These are phyloP conservation scores for Mustelus asterias DNA, from an alignment of 2,113 vertebrate genomes.

Conservation along the genomic window DNA sequence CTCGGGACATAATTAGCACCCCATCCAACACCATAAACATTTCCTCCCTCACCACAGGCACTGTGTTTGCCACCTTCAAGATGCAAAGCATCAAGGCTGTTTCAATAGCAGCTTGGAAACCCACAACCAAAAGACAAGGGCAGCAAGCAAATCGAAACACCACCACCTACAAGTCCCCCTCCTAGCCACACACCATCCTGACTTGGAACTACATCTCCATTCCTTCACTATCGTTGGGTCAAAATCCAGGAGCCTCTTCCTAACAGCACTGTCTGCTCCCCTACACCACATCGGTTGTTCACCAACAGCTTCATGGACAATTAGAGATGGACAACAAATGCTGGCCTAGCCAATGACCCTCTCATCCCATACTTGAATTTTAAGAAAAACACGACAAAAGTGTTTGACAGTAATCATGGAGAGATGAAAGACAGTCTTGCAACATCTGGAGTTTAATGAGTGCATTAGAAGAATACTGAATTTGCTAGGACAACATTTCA, in stretches of 20 bases:
- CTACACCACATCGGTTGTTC: background rate
- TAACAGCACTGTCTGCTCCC: background rate
- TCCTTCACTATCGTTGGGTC: background rate
- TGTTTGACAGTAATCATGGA: background rate
- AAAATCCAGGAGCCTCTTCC: background rate
- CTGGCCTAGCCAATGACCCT: background rate
- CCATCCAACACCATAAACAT: background rate
- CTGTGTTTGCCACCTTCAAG: background rate
- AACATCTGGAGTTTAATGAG: background rate
- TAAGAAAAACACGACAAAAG: background rate
- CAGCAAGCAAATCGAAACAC: background rate
- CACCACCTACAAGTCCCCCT: background rate
- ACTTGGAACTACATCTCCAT: background rate
- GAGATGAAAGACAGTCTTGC: background rate
- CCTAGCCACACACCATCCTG: background rate
- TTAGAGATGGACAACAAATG: background rate
- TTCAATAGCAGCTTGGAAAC: background rate
- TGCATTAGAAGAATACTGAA: background rate
- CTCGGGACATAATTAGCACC: background rate
- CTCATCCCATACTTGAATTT: no score
- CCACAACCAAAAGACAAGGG: background rate
- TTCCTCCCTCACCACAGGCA: background rate
- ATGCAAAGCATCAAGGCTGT: background rate
- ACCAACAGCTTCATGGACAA: background rate
- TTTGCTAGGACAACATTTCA: background rate